These are phyloP conservation scores for Centropus unirufus DNA, from an alignment of 2,113 vertebrate species.

Conservation along the genomic window DNA sequence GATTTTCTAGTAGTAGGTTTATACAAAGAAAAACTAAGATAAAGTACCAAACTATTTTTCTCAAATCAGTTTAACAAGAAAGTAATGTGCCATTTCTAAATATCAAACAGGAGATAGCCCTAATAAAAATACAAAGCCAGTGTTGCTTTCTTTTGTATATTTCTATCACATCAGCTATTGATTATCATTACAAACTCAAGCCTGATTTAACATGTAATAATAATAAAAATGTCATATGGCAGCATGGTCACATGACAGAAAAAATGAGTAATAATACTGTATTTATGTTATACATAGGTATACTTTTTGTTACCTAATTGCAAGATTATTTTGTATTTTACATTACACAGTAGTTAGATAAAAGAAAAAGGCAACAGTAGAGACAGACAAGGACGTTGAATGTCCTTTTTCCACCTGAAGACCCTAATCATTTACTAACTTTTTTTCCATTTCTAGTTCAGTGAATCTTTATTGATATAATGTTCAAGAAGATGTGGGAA, in stretches of 20 bases:
- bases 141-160: background rate
- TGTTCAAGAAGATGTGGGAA: background rate
- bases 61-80: background rate
- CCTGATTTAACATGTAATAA: background rate
- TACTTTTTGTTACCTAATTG: background rate
- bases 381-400: background rate
- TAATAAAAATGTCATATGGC: background rate
- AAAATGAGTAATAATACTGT: background rate
- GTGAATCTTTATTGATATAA: background rate
- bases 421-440: background rate
- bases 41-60: background rate
- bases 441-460: background rate
- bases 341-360: background rate
- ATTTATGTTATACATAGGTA: background rate
- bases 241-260: too few species aligned
- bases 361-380: background rate
- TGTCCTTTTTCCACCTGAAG: background rate
- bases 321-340: background rate
- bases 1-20: background rate
- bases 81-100: background rate
- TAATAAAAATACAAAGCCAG: background rate
- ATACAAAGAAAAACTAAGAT: background rate
- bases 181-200: background rate
- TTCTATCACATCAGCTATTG: background rate
- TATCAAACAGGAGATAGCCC: fast-evolving